phyloP scores from a whole-genome alignment of 2,888 invertebrate genomes.

The Apantesis nais region DNA sequence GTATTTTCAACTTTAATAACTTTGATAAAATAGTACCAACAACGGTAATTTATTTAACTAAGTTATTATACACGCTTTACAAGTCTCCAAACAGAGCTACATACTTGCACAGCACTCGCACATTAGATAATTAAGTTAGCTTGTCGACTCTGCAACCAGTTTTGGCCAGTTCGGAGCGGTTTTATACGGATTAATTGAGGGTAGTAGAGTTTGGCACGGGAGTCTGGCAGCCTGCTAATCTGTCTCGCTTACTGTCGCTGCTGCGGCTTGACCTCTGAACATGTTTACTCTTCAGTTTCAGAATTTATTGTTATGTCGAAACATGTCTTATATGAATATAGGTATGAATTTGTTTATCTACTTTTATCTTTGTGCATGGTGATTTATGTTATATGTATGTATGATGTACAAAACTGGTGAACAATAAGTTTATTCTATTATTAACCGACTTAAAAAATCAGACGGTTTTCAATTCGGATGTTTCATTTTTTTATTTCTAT shows the following conservation, averaged over 20 bases:
- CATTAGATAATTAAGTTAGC: slow-evolving; percentile 37
- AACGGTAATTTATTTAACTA: no score
- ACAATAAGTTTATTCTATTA: no score
- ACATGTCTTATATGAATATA: not conserved
- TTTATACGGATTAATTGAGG: slow-evolving; percentile 48
- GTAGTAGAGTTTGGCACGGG: slow-evolving; percentile 39
- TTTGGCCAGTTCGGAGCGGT: slow-evolving; percentile 39
- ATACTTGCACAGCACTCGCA: not conserved
- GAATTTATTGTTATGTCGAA: not conserved
- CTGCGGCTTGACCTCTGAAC: slow-evolving; percentile 32
- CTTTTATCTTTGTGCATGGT: no score
- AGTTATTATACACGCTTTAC: not conserved
- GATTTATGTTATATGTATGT: no score
- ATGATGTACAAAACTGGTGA: no score
- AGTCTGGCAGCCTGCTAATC: slow-evolving; percentile 48
- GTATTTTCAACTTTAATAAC: not conserved
- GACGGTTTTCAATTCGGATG: no score
- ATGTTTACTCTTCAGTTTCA: slow-evolving; percentile 1
- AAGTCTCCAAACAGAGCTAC: not conserved
- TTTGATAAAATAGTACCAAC: not conserved
- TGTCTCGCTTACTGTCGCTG: slow-evolving; percentile 40
- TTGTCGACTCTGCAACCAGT: slow-evolving; percentile 44
- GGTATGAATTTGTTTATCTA: no score
- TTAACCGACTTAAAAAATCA: no score
- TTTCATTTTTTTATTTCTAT: no score